Evolutionary conservation across 2,888 invertebrate species (phyloP).

Genomic region (Notodonta ziczac): DNA sequence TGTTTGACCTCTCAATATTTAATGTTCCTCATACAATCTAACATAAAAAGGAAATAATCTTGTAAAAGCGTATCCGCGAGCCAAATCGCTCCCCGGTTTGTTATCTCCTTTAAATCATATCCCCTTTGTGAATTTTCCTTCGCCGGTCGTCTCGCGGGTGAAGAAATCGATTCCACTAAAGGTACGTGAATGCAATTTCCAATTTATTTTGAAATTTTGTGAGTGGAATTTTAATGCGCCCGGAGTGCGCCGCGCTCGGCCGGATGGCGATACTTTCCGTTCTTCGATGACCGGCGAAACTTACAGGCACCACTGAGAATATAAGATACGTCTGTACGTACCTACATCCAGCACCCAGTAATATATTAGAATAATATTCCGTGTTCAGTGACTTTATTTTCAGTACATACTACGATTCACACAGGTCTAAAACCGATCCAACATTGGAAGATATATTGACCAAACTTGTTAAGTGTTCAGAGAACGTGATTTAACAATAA

Average conservation of each 20-base stretch:
- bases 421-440: no score
- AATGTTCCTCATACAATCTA: no score
- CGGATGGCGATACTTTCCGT: conserved; percentile 41
- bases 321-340: conserved; percentile 21
- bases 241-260: conserved; percentile 23
- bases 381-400: no score
- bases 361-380: no score
- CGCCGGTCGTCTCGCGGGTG: conserved; percentile 50
- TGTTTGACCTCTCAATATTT: no score
- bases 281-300: conserved; percentile 47
- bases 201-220: conserved; percentile 66
- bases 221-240: conserved; percentile 63
- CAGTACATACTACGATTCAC: no score
- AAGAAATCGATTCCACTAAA: conserved; percentile 67
- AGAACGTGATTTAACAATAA: no score
- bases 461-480: no score
- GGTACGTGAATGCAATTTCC: conserved; percentile 63
- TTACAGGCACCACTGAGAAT: conserved; percentile 43
- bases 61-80: conserved; percentile 38
- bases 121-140: conserved; percentile 51
- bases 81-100: conserved; percentile 41
- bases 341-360: not conserved
- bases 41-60: no score
- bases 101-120: conserved; percentile 56
- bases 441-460: no score